phyloP scores from a whole-genome alignment of 2,888 invertebrate genomes.

The Aproaerema taeniolella region DNA sequence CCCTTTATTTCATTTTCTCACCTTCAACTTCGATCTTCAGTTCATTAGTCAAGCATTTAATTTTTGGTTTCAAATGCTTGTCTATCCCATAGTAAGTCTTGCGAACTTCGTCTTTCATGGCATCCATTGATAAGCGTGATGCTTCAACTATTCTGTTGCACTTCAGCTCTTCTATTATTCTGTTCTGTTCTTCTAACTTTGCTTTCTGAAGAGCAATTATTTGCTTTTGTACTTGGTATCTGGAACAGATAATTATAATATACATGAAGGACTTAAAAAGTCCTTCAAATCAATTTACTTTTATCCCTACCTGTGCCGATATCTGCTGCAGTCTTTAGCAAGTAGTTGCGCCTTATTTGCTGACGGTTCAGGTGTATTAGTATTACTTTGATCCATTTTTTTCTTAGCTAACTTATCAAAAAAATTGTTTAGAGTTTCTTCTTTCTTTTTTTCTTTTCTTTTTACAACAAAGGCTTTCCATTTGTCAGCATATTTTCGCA shows the following conservation, averaged over 20 bases:
- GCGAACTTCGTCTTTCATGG: conserved; percentile 77
- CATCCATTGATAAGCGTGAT: conserved; percentile 74
- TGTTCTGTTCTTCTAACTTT: conserved; percentile 83
- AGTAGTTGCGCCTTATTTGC: conserved; percentile 41
- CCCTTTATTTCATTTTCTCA: conserved; percentile 18
- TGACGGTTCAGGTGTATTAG: conserved; percentile 26
- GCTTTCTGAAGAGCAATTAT: conserved; percentile 84
- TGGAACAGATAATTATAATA: conserved; percentile 34
- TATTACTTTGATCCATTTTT: conserved; percentile 29
- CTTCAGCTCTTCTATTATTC: conserved; percentile 84
- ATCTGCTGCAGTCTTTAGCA: conserved; percentile 53
- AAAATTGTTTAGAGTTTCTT: conserved; percentile 49
- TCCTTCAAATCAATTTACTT: not conserved
- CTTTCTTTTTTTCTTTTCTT: conserved; percentile 38
- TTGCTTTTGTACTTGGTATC: conserved; percentile 83
- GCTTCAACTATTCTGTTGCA: conserved; percentile 82
- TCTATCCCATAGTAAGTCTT: conserved; percentile 75
- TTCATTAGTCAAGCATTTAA: conserved; percentile 69
- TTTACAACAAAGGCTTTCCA: conserved; percentile 47
- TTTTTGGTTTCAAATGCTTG: conserved; percentile 75
- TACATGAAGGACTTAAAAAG: not conserved
- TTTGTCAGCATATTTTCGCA: conserved; percentile 47
- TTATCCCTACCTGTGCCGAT: conserved; percentile 56
- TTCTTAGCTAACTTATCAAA: conserved; percentile 59
- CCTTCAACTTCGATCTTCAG: conserved; percentile 66